Percentiles rank a stretch among this genome's conserved stretches.
Conservation (phyloP, 2,888 invertebrate species). For the Liopterus haemorrhoidalis region DNA sequence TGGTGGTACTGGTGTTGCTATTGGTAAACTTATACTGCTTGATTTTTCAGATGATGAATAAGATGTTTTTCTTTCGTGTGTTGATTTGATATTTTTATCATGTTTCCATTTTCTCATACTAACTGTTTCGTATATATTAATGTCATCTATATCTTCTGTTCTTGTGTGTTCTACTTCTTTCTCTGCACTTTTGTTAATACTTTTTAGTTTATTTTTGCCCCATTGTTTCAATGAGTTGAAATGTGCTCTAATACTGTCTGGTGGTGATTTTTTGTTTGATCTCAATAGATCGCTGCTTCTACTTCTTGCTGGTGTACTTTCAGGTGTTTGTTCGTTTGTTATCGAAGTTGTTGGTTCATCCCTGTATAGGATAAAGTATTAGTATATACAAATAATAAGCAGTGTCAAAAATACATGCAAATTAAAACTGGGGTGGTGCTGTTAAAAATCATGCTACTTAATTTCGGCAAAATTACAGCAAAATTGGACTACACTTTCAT, state of each 20-base stretch:
- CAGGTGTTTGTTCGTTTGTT: constrained; percentile 44
- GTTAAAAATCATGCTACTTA: no score
- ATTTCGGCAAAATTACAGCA: constrained; percentile 9
- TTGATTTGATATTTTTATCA: constrained; percentile 58
- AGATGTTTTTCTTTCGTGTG: constrained; percentile 40
- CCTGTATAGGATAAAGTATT: constrained; percentile 35
- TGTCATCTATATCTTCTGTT: constrained; percentile 53
- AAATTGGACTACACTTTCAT: constrained; percentile 13
- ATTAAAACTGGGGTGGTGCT: constrained; percentile 2
- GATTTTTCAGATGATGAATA: constrained; percentile 73
- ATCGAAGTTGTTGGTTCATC: constrained; percentile 39
- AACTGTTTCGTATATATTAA: constrained; percentile 61
- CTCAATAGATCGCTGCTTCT: constrained; percentile 70
- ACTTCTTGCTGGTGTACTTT: constrained; percentile 56
- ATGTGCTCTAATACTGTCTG: constrained; percentile 60
- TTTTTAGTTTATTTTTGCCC: constrained; percentile 71
- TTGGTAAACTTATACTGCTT: constrained; percentile 55
- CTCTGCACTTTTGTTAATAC: constrained; percentile 63
- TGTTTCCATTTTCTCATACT: constrained; percentile 57
- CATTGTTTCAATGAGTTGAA: constrained; percentile 79
- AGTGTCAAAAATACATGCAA: neutral
- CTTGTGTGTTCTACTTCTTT: constrained; percentile 52
- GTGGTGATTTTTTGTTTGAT: constrained; percentile 58
- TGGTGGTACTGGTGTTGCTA: constrained; percentile 50
- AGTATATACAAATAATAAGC: constrained; percentile 18